Base-by-base conservation (phyloP, 2,113 vertebrate genomes). In the Muscicapa adusta region DNA sequence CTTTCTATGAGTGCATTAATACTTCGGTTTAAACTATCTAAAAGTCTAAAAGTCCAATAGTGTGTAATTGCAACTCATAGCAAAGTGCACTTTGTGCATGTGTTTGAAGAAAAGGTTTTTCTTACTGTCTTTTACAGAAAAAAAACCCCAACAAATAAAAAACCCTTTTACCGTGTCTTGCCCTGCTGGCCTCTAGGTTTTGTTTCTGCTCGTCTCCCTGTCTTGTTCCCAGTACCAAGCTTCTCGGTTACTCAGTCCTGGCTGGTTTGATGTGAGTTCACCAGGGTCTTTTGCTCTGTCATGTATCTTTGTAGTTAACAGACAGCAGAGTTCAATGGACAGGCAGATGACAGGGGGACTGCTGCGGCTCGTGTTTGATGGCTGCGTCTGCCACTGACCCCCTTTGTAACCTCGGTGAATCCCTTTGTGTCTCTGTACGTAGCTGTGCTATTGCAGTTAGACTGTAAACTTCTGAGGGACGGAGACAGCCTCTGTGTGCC, bases 221-320 rank as follows among this genome's bases (percentile, higher is more conserved):
- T 74, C 67, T 89, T 48, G 18, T 74, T 77, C 88, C 40, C 50
- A 81, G 68, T 65, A 88, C 63, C 24, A 54, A 58, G 72, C 23
- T 66, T 85, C 73, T 90, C 10, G 7, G 57, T 74, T 88, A 67
- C 65, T 87, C n/a, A 91, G 29, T 89, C 58, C 84, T 81, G 92
- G 36, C 66, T 75, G 80, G 68, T 88, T 85, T 93, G 86, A 91
- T 93, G 67, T 12, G 91, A 88, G 96, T 86, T 95, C 90, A 92
- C 79, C 36, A 28, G 68, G 70, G 75, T 51, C 68, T 92, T 91
- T 80, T 89, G 56, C 79, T 93, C 61, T 84, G 88, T 87, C 7
- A 5, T 65, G 57, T 63, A 4, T 71, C 90, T 86, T 83, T 91
- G 56, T 88, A 71, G 48, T 91, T 94, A 71, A 67, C 78, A 95